phyloP scores from a whole-genome alignment of 2,888 invertebrate species.

The Melanargia galathea region DNA sequence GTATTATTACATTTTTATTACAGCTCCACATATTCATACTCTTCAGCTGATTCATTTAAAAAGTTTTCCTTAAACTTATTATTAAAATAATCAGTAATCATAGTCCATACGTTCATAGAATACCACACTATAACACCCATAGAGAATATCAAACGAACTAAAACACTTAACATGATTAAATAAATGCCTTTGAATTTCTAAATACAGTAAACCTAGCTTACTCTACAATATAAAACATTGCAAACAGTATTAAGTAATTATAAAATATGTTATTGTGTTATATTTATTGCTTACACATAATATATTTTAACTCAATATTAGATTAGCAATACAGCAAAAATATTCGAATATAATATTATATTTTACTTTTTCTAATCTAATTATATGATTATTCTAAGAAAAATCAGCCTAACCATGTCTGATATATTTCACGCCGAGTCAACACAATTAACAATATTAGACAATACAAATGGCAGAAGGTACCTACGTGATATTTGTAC shows the following conservation, averaged over 20 bases:
- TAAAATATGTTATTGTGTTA: too few species aligned
- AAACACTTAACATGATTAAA: conserved; percentile 79
- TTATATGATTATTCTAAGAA: conserved; percentile 10
- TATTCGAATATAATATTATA: not conserved
- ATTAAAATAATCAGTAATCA: conserved; percentile 89
- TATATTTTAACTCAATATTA: too few species aligned
- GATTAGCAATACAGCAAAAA: too few species aligned
- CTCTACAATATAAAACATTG: not conserved
- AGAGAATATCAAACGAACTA: conserved; percentile 85
- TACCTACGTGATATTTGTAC: conserved; percentile 11
- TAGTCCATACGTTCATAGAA: conserved; percentile 85
- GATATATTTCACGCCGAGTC: conserved; percentile 24
- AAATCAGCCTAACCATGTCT: conserved; percentile 19
- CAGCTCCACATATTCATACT: conserved; percentile 45
- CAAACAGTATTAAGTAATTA: too few species aligned
- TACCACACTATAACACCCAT: conserved; percentile 88
- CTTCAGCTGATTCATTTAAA: conserved; percentile 62
- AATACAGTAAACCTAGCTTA: not conserved
- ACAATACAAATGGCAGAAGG: conserved; percentile 23
- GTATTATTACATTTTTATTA: conserved; percentile 29
- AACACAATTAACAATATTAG: conserved; percentile 27
- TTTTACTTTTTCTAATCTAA: not conserved
- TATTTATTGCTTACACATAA: not conserved
- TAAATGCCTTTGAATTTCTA: not conserved
- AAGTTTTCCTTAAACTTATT: conserved; percentile 85